Base-by-base conservation (phyloP, 2,113 vertebrate genomes). In the Datnioides undecimradiatus region DNA sequence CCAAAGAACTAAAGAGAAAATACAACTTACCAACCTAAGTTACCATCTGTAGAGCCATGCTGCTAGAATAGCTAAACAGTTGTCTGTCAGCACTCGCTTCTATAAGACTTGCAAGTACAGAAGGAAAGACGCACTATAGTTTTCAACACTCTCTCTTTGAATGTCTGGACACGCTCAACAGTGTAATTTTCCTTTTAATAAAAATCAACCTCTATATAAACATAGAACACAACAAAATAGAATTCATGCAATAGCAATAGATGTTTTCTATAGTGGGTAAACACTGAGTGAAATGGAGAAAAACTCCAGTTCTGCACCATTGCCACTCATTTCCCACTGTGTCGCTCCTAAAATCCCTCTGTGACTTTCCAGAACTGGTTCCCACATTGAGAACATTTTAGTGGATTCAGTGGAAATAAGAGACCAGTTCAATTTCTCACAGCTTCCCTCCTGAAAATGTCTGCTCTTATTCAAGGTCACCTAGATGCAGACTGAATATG, bases 331-430 rank as follows among this genome's bases (percentile, higher is more conserved):
- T 79, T 73, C 45, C 66, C 25, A 31, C 17, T n/a, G 46, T 69
- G 67, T 77, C 48, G 45, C 19, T 77, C 59, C 52, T n/a, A 60
- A 7, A 43, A 21, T 54, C 36, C 73, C 38, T 34, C 45, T 48
- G 45, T 25, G 29, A 69, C 45, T 71, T 79, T 67, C 79, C 79
- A 70, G 40, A 51, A 62, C 67, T 83, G 83, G 70, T 85, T 82
- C 69, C 59, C 70, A 84, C 52, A 48, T 29, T 75, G 78, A 73
- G 43, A 55, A 43, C 27, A 66, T 25, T 60, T 36, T 60, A 52
- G 71, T 60, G 58, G 71, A 64, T 68, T 87, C 40, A 45, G 63
- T 66, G 54, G 65, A 71, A 78, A 83, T 9, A 1, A 33, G 52
- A 77, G 23, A 34, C n/a, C 23, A 10, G 38, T 8, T 41, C n/a